Evolutionary conservation across 2,888 invertebrate genomes (phyloP).

Genomic region (Megaustenia siamemsis): DNA sequence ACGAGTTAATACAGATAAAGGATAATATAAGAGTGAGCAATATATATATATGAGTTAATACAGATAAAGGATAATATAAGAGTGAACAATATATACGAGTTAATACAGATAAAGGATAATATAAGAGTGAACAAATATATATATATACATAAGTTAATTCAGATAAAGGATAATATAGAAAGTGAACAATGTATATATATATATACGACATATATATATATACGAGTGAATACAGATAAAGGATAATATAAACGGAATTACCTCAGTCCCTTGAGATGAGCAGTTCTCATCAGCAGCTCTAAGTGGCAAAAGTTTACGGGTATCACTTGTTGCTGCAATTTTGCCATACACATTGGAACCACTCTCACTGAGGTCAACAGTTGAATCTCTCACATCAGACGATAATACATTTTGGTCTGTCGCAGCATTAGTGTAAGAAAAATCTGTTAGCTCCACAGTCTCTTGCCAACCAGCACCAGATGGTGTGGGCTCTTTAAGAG

Average conservation of each 20-base stretch:
- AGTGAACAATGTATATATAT: too few species aligned
- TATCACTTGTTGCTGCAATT: neutral
- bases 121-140: too few species aligned
- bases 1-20: too few species aligned
- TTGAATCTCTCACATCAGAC: neutral
- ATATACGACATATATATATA: too few species aligned
- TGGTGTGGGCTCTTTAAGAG: neutral
- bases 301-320: neutral
- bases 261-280: neutral
- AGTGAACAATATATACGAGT: too few species aligned
- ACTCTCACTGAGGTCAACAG: conserved; percentile 40
- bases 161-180: too few species aligned
- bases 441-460: neutral
- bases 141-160: too few species aligned
- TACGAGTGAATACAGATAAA: too few species aligned
- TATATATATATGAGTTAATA: too few species aligned
- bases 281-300: neutral
- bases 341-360: conserved; percentile 41
- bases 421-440: neutral
- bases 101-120: too few species aligned
- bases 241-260: neutral
- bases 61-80: too few species aligned
- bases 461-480: neutral
- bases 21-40: too few species aligned
- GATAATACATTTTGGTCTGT: neutral